Base-by-base conservation (phyloP, 2,797 vertebrate genomes). In the Parauchenoglanis punctatus region DNA sequence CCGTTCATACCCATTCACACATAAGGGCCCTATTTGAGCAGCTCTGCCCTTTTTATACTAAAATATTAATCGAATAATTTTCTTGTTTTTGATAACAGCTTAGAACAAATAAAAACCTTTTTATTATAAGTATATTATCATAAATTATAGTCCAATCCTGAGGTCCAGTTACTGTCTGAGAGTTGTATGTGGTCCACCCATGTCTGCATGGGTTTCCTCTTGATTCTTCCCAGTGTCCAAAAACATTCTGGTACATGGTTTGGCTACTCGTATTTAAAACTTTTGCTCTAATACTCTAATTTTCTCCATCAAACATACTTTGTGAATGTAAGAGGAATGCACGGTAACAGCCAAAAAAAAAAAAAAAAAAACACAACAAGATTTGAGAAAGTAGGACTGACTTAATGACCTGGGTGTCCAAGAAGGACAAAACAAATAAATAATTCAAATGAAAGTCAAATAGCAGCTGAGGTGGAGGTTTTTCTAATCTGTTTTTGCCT, bases 361-460 rank as follows among this genome's bases (percentile, higher is more conserved):
- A 61, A 15, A 49, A n/a, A 56, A 52, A 46, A 35, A 46, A 31
- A 70, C n/a, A 35, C 81, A 84, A 88, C 75, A 88, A 31, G 73
- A 87, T 83, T 68, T 28, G 52, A 83, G 83, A 91, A 87, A 89
- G 88, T 85, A 78, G 89, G 78, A 85, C 84, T 87, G 89, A 85
- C 77, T 92, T 91, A 91, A 92, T 91, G 87, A 91, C 85, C 68
- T 59, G 67, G 86, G 86, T 75, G 78, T 88, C 84, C 76, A 83
- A 87, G 59, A 4, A 77, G 65, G 44, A 77, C 49, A 83, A 87
- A 90, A 87, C 90, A 91, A 91, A 90, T 90, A 91, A 91, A 89
- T 90, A 91, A 91, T 92, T 90, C 80, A 90, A 90, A 85, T 89
- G 67, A 91, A 92, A 91, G 91, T 90, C 88, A 92, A 89, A 91